These are phyloP conservation scores for Oligia fasciuncula DNA, from an alignment of 2,888 invertebrate genomes.

Conservation along the genomic window DNA sequence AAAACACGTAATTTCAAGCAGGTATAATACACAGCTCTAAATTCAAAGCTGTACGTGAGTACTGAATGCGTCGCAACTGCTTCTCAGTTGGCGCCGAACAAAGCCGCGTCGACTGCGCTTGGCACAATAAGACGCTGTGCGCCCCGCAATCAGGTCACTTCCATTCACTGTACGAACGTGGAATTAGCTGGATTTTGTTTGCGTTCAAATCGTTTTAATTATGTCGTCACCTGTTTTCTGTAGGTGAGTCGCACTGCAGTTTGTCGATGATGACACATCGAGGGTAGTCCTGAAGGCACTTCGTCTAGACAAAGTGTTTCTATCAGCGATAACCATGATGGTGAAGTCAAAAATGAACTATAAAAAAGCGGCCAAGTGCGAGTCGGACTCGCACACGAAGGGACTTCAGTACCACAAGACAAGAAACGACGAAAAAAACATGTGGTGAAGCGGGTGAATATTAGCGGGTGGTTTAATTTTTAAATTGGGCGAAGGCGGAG, in stretches of 20 bases:
- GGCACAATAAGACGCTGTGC: conserved; percentile 60
- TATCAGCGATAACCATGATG: not conserved
- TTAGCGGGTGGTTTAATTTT: too few relatives aligned
- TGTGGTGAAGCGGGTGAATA: too few relatives aligned
- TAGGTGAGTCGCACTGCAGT: not conserved
- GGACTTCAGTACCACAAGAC: too few relatives aligned
- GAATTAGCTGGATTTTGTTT: conserved; percentile 60
- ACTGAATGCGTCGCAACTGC: conserved; percentile 59
- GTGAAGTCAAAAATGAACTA: too few relatives aligned
- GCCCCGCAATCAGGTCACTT: conserved; percentile 65
- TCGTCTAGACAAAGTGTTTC: too few relatives aligned
- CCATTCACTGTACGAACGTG: conserved; percentile 55
- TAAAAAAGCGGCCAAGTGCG: not conserved
- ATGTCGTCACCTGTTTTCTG: not conserved
- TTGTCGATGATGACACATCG: too few relatives aligned
- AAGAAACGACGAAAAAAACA: too few relatives aligned
- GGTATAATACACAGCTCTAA: conserved; percentile 56
- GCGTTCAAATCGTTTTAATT: conserved; percentile 21
- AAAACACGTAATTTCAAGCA: conserved; percentile 28
- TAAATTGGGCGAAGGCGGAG: too few relatives aligned
- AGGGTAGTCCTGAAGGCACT: not conserved
- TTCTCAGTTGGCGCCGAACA: conserved; percentile 52
- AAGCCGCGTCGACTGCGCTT: conserved; percentile 56
- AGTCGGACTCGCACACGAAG: not conserved
- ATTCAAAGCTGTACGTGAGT: conserved; percentile 49